Percentiles rank a stretch among this genome's conserved stretches.
Conservation (phyloP, 1,140 invertebrate species). For the Cotesia vestalis region DNA sequence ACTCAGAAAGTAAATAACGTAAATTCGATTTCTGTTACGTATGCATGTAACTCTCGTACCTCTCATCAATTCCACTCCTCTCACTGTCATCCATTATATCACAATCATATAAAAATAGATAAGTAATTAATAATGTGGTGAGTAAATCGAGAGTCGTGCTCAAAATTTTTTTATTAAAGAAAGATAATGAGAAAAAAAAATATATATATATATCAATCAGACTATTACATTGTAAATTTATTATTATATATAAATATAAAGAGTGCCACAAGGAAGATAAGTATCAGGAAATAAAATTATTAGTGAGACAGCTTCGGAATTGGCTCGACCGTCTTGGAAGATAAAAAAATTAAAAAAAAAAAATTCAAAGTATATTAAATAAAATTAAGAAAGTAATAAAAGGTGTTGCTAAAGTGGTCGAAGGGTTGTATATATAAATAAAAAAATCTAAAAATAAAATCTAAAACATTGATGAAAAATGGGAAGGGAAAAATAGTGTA, state of each 20-base stretch:
- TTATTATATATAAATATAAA: constrained; percentile 4
- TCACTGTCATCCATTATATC: constrained; percentile 21
- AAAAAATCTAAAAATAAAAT: constrained; percentile 34
- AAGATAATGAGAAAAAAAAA: background rate
- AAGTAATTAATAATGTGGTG: constrained; percentile 14
- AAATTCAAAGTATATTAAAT: constrained; percentile 15
- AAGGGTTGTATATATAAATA: constrained; percentile 21
- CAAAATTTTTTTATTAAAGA: constrained; percentile 15
- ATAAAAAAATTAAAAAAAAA: constrained; percentile 23
- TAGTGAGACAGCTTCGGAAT: constrained; percentile 29
- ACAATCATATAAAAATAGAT: constrained; percentile 39
- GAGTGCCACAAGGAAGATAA: constrained; percentile 23
- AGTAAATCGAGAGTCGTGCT: constrained; percentile 26
- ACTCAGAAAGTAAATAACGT: background rate
- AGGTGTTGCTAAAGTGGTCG: constrained; percentile 22
- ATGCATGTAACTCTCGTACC: constrained; percentile 68
- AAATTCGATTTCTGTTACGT: constrained; percentile 65
- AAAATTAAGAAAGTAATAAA: constrained; percentile 32
- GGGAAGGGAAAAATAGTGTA: constrained; percentile 61
- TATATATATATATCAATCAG: constrained; percentile 15
- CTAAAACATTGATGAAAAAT: constrained; percentile 38
- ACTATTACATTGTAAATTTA: too few relatives aligned
- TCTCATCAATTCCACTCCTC: constrained; percentile 58
- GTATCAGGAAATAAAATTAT: constrained; percentile 20
- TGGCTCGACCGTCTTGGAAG: constrained; percentile 32